Base-by-base conservation (phyloP, 2,797 vertebrate genomes). In the Diceros bicornis region DNA sequence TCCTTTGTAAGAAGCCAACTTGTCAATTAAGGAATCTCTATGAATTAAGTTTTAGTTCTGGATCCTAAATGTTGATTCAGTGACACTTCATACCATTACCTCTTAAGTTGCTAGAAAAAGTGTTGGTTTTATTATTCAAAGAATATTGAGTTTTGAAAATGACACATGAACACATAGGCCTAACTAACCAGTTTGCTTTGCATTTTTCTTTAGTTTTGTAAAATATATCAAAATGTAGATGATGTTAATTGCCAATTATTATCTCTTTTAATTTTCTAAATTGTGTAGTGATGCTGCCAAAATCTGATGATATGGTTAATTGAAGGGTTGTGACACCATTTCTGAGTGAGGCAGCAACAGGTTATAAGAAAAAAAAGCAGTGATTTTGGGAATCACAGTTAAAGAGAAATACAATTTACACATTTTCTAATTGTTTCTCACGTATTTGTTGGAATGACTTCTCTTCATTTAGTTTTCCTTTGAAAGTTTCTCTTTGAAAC, bases 101-200 rank as follows among this genome's bases (percentile, higher is more conserved):
- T 87, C 27, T 68, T 81, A 68, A 82, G 34, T 88, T 91, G 23
- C 72, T 91, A 64, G 66, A 86, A 9, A 14, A 85, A 59, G 29
- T 75, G 20, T 85, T 91, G 17, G 14, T 59, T 89, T 90, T 77
- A 44, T 91, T 78, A 95, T 29, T 92, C 6, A 74, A 95, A 77
- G n/a, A 72, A 82, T 34, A 41, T 0, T 68, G 21, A 81, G 11
- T 86, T 85, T 94, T 57, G 34, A 29, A 92, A 88, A 64, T 34
- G 41, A 66, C 34, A 59, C 57, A 21, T 32, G n/a, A 44, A 88
- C 4, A 64, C 34, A 20, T 11, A 50, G 27, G 37, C 23, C 66
- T 69, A 59, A n/a, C 21, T 61, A 11, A 32, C 7, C 23, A 61
- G 20, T 10, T 47, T 78, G n/a, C 37, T 50, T 86, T 27, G 29